These are phyloP conservation scores for Helostoma temminkii DNA, from an alignment of 2,797 vertebrate genomes.

Conservation along the genomic window DNA sequence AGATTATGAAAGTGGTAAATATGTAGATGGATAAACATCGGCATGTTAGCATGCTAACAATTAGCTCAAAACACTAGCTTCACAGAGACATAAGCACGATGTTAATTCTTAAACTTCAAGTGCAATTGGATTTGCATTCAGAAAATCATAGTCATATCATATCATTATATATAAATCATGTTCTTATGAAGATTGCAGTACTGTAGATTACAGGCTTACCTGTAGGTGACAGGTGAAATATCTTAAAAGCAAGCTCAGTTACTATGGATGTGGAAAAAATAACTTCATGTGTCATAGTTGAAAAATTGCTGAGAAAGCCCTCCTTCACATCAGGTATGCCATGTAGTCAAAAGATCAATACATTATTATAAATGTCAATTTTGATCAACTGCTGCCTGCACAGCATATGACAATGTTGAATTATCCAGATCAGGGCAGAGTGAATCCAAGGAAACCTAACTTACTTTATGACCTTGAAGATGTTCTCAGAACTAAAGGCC, in stretches of 20 bases:
- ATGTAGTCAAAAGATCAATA: conserved; percentile 1
- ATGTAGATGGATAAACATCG: not conserved
- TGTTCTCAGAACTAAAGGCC: not conserved
- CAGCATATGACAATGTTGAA: not conserved
- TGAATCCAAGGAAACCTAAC: not conserved
- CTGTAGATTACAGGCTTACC: no score
- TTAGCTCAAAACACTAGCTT: not conserved
- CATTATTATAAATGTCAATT: not conserved
- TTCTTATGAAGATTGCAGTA: no score
- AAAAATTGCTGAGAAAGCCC: not conserved
- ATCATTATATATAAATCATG: not conserved
- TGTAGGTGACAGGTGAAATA: conserved; percentile 2
- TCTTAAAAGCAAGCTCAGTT: conserved; percentile 7
- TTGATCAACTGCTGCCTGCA: not conserved
- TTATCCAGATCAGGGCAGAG: not conserved
- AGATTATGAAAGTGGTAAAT: not conserved
- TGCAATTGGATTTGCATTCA: no score
- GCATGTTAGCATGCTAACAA: not conserved
- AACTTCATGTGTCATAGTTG: not conserved
- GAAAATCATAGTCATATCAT: not conserved
- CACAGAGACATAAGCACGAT: not conserved
- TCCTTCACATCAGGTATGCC: not conserved
- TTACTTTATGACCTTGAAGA: not conserved
- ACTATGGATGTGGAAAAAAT: conserved; percentile 10
- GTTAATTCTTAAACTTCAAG: not conserved